phyloP scores from a whole-genome alignment of 2,797 vertebrate species.

The Benthosema pterotum region DNA sequence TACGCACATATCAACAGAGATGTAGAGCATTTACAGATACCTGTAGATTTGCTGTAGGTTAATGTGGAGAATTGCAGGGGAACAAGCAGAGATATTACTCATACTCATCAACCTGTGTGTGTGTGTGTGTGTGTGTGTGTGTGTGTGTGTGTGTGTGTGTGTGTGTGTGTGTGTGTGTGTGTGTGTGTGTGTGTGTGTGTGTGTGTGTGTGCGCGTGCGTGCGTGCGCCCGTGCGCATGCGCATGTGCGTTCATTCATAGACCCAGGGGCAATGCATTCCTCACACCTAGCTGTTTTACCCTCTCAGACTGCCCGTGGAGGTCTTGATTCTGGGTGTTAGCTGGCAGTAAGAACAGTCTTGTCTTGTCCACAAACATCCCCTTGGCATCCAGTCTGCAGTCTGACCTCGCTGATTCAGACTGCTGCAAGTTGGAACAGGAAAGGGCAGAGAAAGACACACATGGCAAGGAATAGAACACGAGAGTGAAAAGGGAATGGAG shows the following conservation, averaged over 20 bases:
- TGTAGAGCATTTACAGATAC: too few relatives aligned
- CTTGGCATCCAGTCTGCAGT: slow-evolving; percentile 41
- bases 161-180: slow-evolving; percentile 25
- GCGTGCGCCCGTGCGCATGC: neutral
- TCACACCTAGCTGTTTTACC: slow-evolving; percentile 29
- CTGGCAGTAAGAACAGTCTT: slow-evolving; percentile 28
- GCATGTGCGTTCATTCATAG: neutral
- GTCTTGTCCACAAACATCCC: slow-evolving; percentile 64
- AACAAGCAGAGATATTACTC: too few relatives aligned
- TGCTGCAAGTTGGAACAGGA: slow-evolving; percentile 57
- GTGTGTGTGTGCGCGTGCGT: neutral
- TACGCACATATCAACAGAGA: too few relatives aligned
- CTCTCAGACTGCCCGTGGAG: slow-evolving; percentile 26
- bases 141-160: slow-evolving; percentile 7
- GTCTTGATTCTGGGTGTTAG: slow-evolving; percentile 27
- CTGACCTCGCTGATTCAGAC: slow-evolving; percentile 54
- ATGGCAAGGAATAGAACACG: slow-evolving; percentile 30
- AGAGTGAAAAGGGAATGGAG: neutral
- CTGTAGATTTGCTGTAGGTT: too few relatives aligned
- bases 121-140: slow-evolving; percentile 7
- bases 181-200: neutral
- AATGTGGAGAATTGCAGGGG: too few relatives aligned
- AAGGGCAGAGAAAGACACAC: slow-evolving; percentile 30
- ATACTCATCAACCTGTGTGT: too few relatives aligned
- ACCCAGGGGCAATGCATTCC: slow-evolving; percentile 55